phyloP scores from a whole-genome alignment of 2,888 invertebrate species.

The Euproctis similis region DNA sequence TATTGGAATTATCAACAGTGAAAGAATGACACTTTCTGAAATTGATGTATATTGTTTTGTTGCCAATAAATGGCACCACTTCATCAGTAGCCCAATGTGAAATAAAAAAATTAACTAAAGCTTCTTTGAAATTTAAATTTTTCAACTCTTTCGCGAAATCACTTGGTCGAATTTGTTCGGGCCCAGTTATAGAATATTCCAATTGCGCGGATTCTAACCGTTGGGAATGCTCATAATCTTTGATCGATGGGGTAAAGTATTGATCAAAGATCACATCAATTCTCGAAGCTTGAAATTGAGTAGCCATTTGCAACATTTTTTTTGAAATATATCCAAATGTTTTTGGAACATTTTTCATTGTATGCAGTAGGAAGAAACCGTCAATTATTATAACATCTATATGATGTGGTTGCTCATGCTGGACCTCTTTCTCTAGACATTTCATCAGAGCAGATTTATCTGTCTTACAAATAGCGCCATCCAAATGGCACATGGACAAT shows the following conservation, averaged over 20 bases:
- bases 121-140: slow-evolving; percentile 8
- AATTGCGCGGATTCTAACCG: slow-evolving; percentile 5
- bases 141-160: slow-evolving; percentile 7
- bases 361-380: not conserved
- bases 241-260: slow-evolving; percentile 7
- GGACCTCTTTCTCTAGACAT: not conserved
- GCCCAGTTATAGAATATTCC: slow-evolving; percentile 1
- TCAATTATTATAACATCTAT: not conserved
- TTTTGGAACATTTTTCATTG: not conserved
- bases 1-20: slow-evolving; percentile 1
- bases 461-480: slow-evolving; percentile 2
- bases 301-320: slow-evolving; percentile 6
- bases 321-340: slow-evolving; percentile 8
- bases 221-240: slow-evolving; percentile 5
- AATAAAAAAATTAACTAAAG: slow-evolving; percentile 7
- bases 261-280: slow-evolving; percentile 7
- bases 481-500: slow-evolving; percentile 7
- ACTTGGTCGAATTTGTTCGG: slow-evolving; percentile 3
- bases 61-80: slow-evolving; percentile 4
- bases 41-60: slow-evolving; percentile 2
- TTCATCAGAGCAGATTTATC: slow-evolving; percentile 1
- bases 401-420: not conserved
- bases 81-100: slow-evolving; percentile 4
- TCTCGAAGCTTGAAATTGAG: not conserved
- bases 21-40: slow-evolving; percentile 2